Evolutionary conservation across 2,797 vertebrate genomes (phyloP), one percentile per base, ranked within the genome.

Genomic region (Diglossa cyanea): DNA sequence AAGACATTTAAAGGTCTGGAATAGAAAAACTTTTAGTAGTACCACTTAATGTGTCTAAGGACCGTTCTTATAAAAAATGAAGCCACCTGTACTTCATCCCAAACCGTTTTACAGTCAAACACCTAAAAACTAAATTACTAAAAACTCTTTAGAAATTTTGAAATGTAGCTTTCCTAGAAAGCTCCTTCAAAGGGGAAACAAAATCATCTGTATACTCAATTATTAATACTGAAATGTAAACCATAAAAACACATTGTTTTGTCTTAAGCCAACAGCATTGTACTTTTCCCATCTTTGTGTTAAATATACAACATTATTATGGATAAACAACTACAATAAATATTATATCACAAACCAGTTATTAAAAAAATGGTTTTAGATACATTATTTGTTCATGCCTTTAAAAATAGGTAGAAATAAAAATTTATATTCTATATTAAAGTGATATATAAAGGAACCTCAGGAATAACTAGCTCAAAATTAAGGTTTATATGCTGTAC

Each of bases 191-290:
- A 91, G 42, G 28, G 53, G 70, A 72, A 91, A 78, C 28, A 90
- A 90, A 88, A 88, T 88, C 7, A 55, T 88, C 57, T 55, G 58
- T 92, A 66, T 75, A 62, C 66, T 91, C 47, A 96, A 92, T 78
- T 95, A 96, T 95, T 96, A 86, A 95, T 92, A 93, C 19, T 28
- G 66, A 88, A 95, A 83, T 90, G 76, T 90, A 91, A 95, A 91
- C 93, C 42, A 21, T 40, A 86, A 75, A 81, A 95, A 84, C 51
- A 88, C 79, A 84, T 82, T 79, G 45, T 74, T 96, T 89, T 91
- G 78, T 81, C 90, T 90, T 96, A 94, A 94, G 30, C 62, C 51
- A 95, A 95, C 70, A 93, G 28, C 66, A 79, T 83, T 90, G 50
- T 55, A 51, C 16, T 58, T 95, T 92, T 90, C 80, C 76, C 45